A percentile compares a stretch with the other conserved stretches of the same genome.
Evolutionary conservation across 2,113 vertebrate species (phyloP).

Genomic region (Cyrtonyx montezumae): DNA sequence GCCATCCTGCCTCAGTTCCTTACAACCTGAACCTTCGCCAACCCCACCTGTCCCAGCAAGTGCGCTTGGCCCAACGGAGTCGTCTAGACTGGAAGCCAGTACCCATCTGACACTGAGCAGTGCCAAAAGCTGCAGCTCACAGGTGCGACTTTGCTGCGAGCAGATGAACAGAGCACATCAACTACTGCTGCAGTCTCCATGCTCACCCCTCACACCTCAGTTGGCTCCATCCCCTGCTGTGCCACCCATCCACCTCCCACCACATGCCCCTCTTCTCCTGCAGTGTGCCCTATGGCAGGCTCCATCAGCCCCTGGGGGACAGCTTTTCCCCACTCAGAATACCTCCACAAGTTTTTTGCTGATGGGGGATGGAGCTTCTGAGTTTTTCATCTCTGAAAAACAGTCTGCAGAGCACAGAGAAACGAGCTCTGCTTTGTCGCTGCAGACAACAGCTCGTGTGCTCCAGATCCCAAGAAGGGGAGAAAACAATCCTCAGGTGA

Average conservation of each 20-base stretch:
- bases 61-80: background rate
- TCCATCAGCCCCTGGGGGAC: background rate
- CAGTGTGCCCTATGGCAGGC: accelerated
- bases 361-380: background rate
- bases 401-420: background rate
- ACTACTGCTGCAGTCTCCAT: accelerated
- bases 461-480: background rate
- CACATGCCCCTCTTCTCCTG: background rate
- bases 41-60: background rate
- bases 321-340: background rate
- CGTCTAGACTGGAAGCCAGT: background rate
- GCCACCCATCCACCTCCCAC: background rate
- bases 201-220: accelerated
- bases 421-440: background rate
- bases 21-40: accelerated
- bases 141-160: background rate
- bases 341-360: background rate
- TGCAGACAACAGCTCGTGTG: background rate
- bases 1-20: background rate
- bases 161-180: background rate
- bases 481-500: background rate
- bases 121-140: background rate
- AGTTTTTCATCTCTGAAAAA: background rate
- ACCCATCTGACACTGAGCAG: background rate
- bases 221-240: accelerated